phyloP scores from a whole-genome alignment of 2,888 invertebrate species.

The Drosophila pegasa region DNA sequence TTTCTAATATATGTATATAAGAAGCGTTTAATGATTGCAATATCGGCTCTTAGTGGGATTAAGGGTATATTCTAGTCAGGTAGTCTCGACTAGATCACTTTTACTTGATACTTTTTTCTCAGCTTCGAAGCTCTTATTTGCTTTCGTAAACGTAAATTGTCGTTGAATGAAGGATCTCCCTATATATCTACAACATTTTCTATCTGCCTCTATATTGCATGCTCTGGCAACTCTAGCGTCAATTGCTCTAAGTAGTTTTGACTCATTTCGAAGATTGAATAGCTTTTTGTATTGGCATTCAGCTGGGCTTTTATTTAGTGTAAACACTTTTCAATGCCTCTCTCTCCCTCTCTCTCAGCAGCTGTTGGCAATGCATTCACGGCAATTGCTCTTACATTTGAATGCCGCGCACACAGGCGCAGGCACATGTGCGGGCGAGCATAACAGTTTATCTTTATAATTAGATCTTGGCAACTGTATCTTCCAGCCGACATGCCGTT shows the following conservation, averaged over 20 bases:
- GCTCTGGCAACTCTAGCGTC: background rate
- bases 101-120: too few relatives aligned
- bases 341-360: slow-evolving; percentile 14
- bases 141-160: background rate
- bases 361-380: slow-evolving; percentile 27
- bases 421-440: slow-evolving; percentile 16
- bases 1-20: too few relatives aligned
- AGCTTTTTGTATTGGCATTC: slow-evolving; percentile 23
- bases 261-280: slow-evolving; percentile 13
- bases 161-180: too few relatives aligned
- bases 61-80: too few relatives aligned
- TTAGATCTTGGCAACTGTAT: slow-evolving; percentile 62
- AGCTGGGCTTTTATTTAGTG: slow-evolving; percentile 14
- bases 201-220: background rate
- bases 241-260: background rate
- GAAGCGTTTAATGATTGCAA: too few relatives aligned
- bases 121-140: too few relatives aligned
- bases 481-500: slow-evolving; percentile 28
- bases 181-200: too few relatives aligned
- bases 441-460: slow-evolving; percentile 69
- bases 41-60: too few relatives aligned
- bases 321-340: slow-evolving; percentile 22
- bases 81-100: too few relatives aligned
- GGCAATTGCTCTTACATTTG: slow-evolving; percentile 46
- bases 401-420: slow-evolving; percentile 53